phyloP scores from a whole-genome alignment of 2,888 invertebrate species.

The Tipula vernalis region DNA sequence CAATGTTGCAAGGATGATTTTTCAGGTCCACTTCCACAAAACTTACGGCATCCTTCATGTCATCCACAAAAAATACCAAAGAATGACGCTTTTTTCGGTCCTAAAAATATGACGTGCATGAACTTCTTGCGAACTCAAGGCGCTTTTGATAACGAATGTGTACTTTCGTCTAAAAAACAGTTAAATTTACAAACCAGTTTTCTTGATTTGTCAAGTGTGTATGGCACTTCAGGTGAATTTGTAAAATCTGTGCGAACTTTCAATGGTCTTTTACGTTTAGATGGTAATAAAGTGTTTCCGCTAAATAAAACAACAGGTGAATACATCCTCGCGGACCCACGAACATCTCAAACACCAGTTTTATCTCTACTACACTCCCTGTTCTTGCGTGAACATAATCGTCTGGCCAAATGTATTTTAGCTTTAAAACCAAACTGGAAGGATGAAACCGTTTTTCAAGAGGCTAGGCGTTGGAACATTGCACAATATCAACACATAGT shows the following conservation, averaged over 20 bases:
- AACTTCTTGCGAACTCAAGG: background rate
- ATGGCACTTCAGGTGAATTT: background rate
- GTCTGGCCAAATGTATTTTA: background rate
- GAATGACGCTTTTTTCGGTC: background rate
- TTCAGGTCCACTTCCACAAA: background rate
- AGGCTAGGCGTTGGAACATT: background rate
- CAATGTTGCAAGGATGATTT: conserved; percentile 4
- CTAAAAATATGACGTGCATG: background rate
- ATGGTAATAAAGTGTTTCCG: background rate
- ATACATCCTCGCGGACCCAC: background rate
- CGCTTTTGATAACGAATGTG: background rate
- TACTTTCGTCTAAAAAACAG: background rate
- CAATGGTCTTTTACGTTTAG: background rate
- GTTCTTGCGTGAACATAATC: background rate
- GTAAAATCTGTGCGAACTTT: background rate
- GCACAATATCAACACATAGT: background rate
- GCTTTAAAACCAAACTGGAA: background rate
- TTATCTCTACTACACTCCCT: background rate
- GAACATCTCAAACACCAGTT: background rate
- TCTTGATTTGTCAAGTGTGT: background rate
- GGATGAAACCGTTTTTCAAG: background rate
- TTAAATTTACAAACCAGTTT: background rate
- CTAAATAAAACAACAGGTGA: background rate
- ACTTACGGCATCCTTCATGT: background rate
- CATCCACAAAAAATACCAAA: background rate